phyloP scores from a whole-genome alignment of 2,797 vertebrate species.

The Tangara arthus region DNA sequence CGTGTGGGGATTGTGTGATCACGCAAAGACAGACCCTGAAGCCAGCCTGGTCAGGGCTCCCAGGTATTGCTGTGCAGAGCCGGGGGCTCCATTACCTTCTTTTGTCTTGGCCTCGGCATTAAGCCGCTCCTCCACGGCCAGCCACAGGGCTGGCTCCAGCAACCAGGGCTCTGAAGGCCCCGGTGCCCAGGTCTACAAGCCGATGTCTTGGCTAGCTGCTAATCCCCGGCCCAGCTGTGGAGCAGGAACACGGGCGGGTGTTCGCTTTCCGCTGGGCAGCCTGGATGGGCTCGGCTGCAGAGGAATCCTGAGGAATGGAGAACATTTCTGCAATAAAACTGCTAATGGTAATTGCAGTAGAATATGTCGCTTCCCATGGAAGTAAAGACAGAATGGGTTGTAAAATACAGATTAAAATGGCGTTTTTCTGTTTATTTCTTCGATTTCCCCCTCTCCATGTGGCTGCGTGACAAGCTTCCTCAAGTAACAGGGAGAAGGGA shows the following conservation, averaged over 20 bases:
- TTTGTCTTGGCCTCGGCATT: background rate
- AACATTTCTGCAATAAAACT: background rate
- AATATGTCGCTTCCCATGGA: background rate
- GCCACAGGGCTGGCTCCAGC: background rate
- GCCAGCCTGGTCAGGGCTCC: background rate
- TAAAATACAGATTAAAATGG: background rate
- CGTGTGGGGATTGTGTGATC: accelerated
- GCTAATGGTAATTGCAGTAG: background rate
- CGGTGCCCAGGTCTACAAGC: background rate
- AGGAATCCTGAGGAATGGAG: background rate
- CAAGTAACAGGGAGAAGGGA: background rate
- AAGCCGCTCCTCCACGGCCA: background rate
- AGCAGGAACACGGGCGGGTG: background rate
- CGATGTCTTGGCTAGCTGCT: background rate
- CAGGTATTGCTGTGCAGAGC: background rate
- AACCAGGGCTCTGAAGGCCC: background rate
- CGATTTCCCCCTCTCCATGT: accelerated
- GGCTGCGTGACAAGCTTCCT: background rate
- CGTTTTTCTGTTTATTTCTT: background rate
- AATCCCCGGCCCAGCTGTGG: background rate
- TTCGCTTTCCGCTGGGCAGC: background rate
- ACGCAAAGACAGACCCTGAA: background rate
- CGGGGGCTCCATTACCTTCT: background rate
- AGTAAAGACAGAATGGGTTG: background rate
- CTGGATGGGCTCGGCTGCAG: background rate